Evolutionary conservation across 2,113 vertebrate genomes (phyloP), one percentile per base, ranked within the genome.

Genomic region (Sporophila hypoxantha): DNA sequence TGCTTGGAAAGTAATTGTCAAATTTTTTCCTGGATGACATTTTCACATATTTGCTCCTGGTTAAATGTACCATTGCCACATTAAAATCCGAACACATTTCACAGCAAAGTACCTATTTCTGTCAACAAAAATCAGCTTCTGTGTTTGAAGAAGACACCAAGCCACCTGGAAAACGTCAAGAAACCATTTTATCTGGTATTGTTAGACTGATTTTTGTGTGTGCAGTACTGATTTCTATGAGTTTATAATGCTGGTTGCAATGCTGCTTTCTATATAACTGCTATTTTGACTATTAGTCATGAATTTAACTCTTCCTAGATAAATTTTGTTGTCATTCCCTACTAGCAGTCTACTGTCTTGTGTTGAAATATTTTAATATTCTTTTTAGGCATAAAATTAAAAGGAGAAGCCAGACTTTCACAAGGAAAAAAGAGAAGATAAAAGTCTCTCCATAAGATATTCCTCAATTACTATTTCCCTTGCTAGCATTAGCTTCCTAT

Each of bases 41-140:
- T 95, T 94, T 86, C 85, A 82, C n/a, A 56, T 89, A 78, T 73
- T 95, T 93, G 80, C 92, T 93, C 36, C 66, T 88, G 85, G 82
- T 85, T 91, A 92, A 88, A 88, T 85, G 66, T 93, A 83, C 57
- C 42, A 13, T 73, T 89, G 55, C 62, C 46, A 62, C 62, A 75
- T 75, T 89, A 76, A 87, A 93, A 89, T 81, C 37, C 59, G 80
- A 93, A 82, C 50, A 57, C 8, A 83, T 89, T 91, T 92, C 87
- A 92, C 66, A 87, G 62, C 42, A 93, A 94, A 89, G 68, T 83
- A 82, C 41, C 49, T 75, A 41, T 57, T 92, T 91, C 85, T 92
- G 91, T 91, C 92, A 83, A 29, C 36, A 85, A 88, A 94, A 85
- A 84, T 93, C 70, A 93, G 42, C 42, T 42, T 88, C 39, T 62